Evolutionary conservation across 1,140 invertebrate genomes (phyloP).

Genomic region (Caenorhabditis remanei): DNA sequence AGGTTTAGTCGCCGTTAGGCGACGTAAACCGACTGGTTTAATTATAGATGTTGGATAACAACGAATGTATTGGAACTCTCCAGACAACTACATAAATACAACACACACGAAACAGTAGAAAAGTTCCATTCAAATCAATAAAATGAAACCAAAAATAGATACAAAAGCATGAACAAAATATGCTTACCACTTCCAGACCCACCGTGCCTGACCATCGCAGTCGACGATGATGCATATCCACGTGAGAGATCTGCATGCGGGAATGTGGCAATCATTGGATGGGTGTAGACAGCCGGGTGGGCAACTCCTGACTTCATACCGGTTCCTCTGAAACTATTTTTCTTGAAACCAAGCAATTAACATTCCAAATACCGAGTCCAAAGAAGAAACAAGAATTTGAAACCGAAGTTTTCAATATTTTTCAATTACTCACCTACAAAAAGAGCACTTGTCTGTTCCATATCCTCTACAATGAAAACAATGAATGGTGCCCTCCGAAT

Average conservation of each 20-base stretch:
- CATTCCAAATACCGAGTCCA: no score
- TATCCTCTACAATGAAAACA: conserved; percentile 77
- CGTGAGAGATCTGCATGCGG: conserved; percentile 73
- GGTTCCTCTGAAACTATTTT: conserved; percentile 76
- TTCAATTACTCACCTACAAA: no score
- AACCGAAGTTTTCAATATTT: no score
- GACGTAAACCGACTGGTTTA: no score
- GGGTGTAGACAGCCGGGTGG: conserved; percentile 77
- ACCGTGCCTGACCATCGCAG: conserved; percentile 68
- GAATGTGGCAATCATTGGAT: conserved; percentile 77
- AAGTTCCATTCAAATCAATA: background rate
- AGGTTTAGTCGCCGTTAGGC: no score
- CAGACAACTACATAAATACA: no score
- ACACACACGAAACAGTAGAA: no score
- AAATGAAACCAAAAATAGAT: background rate
- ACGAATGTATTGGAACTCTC: background rate
- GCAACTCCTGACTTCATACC: conserved; percentile 78
- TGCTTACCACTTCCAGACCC: conserved; percentile 48
- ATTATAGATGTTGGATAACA: conserved; percentile 33
- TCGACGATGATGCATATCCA: conserved; percentile 72
- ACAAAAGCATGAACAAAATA: conserved; percentile 10
- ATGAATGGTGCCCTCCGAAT: conserved; percentile 73
- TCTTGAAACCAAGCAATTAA: no score
- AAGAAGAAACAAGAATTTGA: no score
- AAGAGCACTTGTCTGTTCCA: conserved; percentile 76